A percentile compares a stretch with the other conserved stretches of the same genome.
Conservation (phyloP, 2,888 invertebrate species). For the Apomyelois bistriatella region DNA sequence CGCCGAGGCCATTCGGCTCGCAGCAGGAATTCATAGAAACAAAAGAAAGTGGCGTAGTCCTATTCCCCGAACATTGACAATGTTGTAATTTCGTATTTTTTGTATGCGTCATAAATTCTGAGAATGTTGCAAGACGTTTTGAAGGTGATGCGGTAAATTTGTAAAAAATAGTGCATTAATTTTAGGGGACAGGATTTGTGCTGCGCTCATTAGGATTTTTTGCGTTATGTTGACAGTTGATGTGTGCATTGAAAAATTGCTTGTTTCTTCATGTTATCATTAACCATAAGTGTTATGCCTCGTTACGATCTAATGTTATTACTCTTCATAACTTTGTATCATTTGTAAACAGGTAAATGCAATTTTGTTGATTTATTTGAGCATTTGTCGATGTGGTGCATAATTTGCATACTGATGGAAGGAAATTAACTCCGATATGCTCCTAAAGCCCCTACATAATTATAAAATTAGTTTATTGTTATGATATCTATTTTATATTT, state of each 20-base stretch:
- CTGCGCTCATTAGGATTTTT: constrained; percentile 54
- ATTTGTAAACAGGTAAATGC: constrained; percentile 10
- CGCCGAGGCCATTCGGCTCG: constrained; percentile 54
- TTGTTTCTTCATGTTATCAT: constrained; percentile 38
- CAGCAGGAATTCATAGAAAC: constrained; percentile 48
- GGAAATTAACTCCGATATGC: neutral
- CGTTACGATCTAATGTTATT: constrained; percentile 17
- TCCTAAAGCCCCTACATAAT: neutral
- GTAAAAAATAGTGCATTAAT: constrained; percentile 53
- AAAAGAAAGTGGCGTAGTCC: constrained; percentile 54
- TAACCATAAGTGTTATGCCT: constrained; percentile 34
- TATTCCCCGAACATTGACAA: constrained; percentile 38
- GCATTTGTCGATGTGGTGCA: neutral
- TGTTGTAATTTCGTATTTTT: constrained; percentile 58
- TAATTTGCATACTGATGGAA: neutral
- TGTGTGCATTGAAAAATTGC: constrained; percentile 50
- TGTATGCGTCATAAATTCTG: constrained; percentile 57
- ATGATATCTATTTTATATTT: no score
- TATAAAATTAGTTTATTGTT: neutral
- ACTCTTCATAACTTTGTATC: constrained; percentile 4
- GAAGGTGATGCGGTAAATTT: constrained; percentile 44
- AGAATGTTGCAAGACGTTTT: constrained; percentile 58
- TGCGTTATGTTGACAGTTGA: constrained; percentile 40
- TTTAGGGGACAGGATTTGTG: constrained; percentile 45
- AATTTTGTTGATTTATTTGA: constrained; percentile 8